Evolutionary conservation across 2,888 invertebrate genomes (phyloP).

Genomic region (Linnaemya vulpina): DNA sequence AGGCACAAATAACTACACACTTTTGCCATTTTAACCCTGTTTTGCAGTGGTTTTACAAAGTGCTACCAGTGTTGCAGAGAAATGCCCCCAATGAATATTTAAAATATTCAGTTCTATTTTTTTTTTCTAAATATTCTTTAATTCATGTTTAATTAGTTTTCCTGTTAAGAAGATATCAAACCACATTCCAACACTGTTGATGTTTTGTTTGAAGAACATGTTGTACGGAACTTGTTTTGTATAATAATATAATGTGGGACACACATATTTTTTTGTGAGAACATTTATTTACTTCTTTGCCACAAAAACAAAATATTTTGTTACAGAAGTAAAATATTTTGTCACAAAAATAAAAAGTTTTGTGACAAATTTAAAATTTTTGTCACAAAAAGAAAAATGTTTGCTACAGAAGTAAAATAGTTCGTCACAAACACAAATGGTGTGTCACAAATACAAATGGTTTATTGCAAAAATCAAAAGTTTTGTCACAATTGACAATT

Average conservation of each 20-base stretch:
- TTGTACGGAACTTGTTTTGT: too few relatives aligned
- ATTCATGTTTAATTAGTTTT: too few relatives aligned
- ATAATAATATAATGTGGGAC: too few relatives aligned
- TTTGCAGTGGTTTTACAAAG: slow-evolving; percentile 26
- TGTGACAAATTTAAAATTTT: background rate
- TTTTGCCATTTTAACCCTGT: slow-evolving; percentile 40
- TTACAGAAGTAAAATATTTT: too few relatives aligned
- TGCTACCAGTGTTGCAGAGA: background rate
- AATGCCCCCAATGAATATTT: background rate
- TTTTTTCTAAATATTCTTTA: background rate
- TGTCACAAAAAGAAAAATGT: background rate
- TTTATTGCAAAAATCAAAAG: background rate
- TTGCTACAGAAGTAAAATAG: background rate
- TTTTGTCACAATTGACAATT: slow-evolving; percentile 5
- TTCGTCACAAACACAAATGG: background rate
- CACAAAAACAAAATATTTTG: too few relatives aligned
- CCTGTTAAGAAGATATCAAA: too few relatives aligned
- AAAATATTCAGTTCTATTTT: background rate
- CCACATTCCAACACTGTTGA: too few relatives aligned
- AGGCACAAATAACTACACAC: slow-evolving; percentile 21
- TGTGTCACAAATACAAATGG: too few relatives aligned
- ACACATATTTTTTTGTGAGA: too few relatives aligned
- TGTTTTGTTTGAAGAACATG: too few relatives aligned
- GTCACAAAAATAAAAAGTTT: too few relatives aligned
- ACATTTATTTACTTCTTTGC: too few relatives aligned